Base-by-base conservation (phyloP, 2,888 invertebrate genomes). In the Junonia oenone region DNA sequence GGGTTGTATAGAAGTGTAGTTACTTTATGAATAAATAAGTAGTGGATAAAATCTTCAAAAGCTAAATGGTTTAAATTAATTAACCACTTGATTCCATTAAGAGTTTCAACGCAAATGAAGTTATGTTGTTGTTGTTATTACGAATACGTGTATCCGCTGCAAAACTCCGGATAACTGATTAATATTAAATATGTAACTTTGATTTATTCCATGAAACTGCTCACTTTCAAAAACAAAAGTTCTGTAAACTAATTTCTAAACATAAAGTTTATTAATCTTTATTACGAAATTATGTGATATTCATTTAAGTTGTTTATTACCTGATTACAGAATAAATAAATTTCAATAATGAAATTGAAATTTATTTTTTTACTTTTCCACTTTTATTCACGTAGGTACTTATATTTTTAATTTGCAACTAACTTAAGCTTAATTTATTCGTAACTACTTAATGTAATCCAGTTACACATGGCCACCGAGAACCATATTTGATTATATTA, bases 1-100 rank as follows among this genome's bases (percentile, higher is more conserved):
- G 11, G 31, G 11, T 31, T 31, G 11, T 14, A 35, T 6, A 35
- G 2, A 2, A 6, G 6, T 35, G 13, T 13, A 14, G 4, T 13
- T 0, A 13, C 11, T 13, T 5, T n/a, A n/a, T 33, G 5, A 13
- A 33, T 35, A 6, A 35, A 13, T 35, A 35, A 14, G 1, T 9
- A 15, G 8, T 9, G 14, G 15, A 6, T 29, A 15, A 17, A 15
- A 15, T 38, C 15, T 52, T 46, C 19, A 40, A 53, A 53, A 37
- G 53, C 35, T 51, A 45, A 53, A 17, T 31, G 26, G 27, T 46
- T 37, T 8, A 5, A 53, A 46, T 29, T 46, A 45, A 51, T 51
- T 38, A 40, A 46, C 22, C 37, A 14, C 26, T 52, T 52, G 45
- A 9, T 17, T 46, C 27, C 37, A 38, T 45, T 51, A 45, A 27